These are phyloP conservation scores for Lasioglossum calceatum DNA, from an alignment of 2,888 invertebrate genomes.

Conservation along the genomic window DNA sequence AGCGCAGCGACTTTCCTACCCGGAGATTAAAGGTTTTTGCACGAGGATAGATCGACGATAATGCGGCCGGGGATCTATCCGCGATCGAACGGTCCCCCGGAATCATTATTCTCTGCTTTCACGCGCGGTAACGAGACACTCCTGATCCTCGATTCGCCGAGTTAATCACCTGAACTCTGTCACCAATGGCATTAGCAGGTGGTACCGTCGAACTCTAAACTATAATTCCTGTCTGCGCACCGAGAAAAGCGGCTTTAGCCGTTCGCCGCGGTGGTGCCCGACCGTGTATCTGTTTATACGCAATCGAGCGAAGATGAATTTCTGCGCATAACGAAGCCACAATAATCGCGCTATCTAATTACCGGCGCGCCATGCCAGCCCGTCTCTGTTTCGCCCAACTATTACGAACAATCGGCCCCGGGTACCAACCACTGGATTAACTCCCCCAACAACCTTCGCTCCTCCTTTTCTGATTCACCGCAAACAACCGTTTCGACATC, in stretches of 20 bases:
- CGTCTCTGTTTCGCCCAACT: conserved; percentile 6
- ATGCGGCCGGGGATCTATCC: neutral
- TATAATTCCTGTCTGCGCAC: conserved; percentile 51
- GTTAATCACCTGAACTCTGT: conserved; percentile 61
- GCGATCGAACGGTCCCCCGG: conserved; percentile 17
- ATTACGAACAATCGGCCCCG: neutral
- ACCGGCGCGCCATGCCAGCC: neutral
- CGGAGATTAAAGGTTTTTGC: neutral
- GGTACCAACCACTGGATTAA: neutral
- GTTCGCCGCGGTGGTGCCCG: conserved; percentile 2
- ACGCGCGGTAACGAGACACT: conserved; percentile 55
- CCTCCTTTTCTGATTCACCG: neutral
- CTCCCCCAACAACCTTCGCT: neutral
- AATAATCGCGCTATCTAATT: conserved; percentile 59
- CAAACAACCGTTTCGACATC: neutral
- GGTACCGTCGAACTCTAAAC: conserved; percentile 43
- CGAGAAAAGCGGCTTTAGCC: conserved; percentile 56
- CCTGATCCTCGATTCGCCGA: conserved; percentile 47
- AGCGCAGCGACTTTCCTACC: neutral
- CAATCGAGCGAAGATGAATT: conserved; percentile 52
- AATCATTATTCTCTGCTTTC: conserved; percentile 52
- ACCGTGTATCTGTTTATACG: conserved; percentile 47
- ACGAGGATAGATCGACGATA: neutral
- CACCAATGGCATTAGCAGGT: conserved; percentile 51
- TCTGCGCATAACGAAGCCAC: conserved; percentile 25